phyloP scores from a whole-genome alignment of 2,797 vertebrate genomes.

The Crypturellus tataupa region DNA sequence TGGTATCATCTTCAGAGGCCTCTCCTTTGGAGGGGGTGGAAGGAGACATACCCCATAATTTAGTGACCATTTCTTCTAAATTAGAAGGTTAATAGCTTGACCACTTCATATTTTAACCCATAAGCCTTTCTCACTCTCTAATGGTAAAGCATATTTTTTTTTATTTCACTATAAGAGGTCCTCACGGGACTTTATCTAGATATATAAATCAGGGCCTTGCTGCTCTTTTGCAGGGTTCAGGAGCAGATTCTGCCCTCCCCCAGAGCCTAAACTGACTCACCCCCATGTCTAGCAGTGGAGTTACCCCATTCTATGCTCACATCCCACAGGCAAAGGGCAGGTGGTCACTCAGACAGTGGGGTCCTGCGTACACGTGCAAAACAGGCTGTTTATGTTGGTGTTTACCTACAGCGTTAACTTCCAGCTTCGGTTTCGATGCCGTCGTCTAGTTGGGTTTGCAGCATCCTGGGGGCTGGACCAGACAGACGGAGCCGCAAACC shows the following conservation, averaged over 20 bases:
- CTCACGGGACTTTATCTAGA: not conserved
- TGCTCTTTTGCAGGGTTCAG: not conserved
- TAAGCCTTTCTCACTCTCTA: not conserved
- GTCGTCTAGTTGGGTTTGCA: not conserved
- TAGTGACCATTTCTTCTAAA: constrained; percentile 60
- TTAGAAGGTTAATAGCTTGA: constrained; percentile 65
- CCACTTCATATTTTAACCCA: constrained; percentile 56
- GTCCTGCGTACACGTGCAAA: not conserved
- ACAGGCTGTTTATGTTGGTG: not conserved
- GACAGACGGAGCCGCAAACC: not conserved
- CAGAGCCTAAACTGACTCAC: not conserved
- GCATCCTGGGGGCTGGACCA: not conserved
- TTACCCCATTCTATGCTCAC: not conserved
- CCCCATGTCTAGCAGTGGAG: not conserved
- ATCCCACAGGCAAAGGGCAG: not conserved
- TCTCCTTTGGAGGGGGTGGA: constrained; percentile 38
- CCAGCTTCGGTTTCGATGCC: fast-evolving
- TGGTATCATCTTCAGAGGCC: constrained; percentile 57
- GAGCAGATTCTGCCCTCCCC: not conserved
- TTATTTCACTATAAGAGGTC: constrained; percentile 2
- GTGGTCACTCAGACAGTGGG: not conserved
- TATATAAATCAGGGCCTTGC: constrained; percentile 29
- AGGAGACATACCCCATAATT: constrained; percentile 41
- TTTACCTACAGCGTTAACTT: not conserved
- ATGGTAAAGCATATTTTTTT: constrained; percentile 16